Percentiles rank a stretch among this genome's conserved stretches.
Evolutionary conservation across 2,113 vertebrate species (phyloP).

Genomic region (Macrotus californicus): DNA sequence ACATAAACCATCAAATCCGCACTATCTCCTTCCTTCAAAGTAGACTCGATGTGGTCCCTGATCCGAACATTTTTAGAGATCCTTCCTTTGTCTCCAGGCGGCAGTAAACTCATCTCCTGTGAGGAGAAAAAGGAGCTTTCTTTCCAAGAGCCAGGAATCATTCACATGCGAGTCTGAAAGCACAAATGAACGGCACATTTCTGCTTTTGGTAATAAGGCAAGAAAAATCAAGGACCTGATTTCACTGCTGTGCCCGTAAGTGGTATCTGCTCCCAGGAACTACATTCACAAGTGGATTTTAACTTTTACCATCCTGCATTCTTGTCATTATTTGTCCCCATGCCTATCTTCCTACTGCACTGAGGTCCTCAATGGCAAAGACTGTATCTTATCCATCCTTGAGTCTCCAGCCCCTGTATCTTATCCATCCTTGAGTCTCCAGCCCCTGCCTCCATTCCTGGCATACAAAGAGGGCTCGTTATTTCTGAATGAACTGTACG

Average conservation of each 20-base stretch:
- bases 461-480: not conserved
- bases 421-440: not conserved
- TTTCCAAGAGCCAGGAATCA: constrained; percentile 2
- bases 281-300: not conserved
- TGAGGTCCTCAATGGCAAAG: not conserved
- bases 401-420: not conserved
- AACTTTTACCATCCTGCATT: not conserved
- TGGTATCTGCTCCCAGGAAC: not conserved
- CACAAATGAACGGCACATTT: not conserved
- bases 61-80: constrained; percentile 35
- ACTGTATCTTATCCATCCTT: not conserved
- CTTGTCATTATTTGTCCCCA: not conserved
- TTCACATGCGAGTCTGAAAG: not conserved
- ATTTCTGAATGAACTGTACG: not conserved
- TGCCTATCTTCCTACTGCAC: not conserved
- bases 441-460: not conserved
- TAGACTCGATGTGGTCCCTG: not conserved
- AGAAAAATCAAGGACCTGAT: not conserved
- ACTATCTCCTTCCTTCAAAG: not conserved
- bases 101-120: not conserved
- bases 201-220: not conserved
- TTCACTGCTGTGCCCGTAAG: not conserved
- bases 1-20: not conserved
- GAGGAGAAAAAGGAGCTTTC: not conserved
- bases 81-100: constrained; percentile 13